phyloP scores from a whole-genome alignment of 2,888 invertebrate genomes.

The Pantelozetes paolii region DNA sequence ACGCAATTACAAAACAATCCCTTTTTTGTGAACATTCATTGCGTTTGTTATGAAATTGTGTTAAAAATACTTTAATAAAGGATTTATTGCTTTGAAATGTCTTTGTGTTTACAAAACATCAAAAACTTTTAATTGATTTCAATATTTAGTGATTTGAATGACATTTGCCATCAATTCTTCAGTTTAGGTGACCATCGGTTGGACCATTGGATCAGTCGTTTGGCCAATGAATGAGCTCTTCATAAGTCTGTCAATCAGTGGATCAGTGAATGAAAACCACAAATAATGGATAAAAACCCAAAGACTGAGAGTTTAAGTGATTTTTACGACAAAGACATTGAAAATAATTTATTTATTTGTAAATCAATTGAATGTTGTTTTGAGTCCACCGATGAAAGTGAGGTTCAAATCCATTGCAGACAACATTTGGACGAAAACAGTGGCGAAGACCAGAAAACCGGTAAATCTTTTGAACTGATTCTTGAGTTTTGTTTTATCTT shows the following conservation, averaged over 20 bases:
- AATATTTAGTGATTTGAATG: not conserved
- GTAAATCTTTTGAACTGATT: not conserved
- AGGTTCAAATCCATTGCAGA: not conserved
- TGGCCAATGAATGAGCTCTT: no score
- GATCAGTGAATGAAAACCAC: not conserved
- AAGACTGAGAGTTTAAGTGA: not conserved
- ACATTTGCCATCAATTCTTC: not conserved
- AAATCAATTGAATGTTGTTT: not conserved
- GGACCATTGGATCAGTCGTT: no score
- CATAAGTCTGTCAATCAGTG: no score
- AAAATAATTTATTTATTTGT: not conserved
- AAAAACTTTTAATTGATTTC: not conserved
- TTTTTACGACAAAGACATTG: not conserved
- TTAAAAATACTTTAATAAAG: not conserved
- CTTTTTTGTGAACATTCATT: not conserved
- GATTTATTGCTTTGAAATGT: not conserved
- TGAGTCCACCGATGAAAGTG: not conserved
- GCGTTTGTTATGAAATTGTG: not conserved
- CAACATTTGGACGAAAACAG: not conserved
- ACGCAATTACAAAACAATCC: not conserved
- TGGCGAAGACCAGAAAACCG: not conserved
- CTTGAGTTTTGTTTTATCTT: not conserved
- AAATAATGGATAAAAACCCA: not conserved
- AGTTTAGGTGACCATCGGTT: no score
- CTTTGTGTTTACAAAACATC: not conserved